These are phyloP conservation scores for Danio jaintianensis DNA, from an alignment of 2,797 vertebrate genomes.

Conservation along the genomic window DNA sequence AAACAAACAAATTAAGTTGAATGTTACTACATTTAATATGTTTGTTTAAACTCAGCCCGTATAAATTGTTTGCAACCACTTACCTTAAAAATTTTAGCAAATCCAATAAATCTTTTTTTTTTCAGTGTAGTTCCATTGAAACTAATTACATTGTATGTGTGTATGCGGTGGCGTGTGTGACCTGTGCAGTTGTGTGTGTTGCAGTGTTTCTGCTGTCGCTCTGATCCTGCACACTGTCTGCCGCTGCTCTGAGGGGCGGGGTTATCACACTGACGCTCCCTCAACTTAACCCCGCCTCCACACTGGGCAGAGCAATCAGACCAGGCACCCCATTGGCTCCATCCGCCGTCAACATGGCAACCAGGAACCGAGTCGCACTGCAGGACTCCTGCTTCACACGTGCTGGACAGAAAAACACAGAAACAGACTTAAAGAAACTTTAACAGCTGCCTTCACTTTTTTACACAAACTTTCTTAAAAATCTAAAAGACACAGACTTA, in stretches of 20 bases:
- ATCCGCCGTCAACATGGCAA: constrained; percentile 78
- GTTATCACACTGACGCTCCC: constrained; percentile 79
- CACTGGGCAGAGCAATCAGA: constrained; percentile 74
- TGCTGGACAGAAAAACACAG: constrained; percentile 69
- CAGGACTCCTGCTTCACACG: constrained; percentile 81
- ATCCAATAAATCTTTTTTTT: no score
- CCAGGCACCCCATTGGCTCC: constrained; percentile 81
- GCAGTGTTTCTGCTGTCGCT: constrained; percentile 75
- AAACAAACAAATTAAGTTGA: no score
- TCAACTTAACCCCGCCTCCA: constrained; percentile 73
- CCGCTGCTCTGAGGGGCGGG: constrained; percentile 80
- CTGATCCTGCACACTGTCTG: constrained; percentile 74
- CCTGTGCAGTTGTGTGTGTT: constrained; percentile 66
- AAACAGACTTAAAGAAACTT: not conserved
- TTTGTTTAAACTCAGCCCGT: no score
- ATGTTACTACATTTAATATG: no score
- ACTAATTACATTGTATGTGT: not conserved
- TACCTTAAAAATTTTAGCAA: no score
- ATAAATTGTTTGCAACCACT: no score
- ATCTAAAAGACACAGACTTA: no score
- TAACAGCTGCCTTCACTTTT: not conserved
- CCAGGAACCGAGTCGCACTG: constrained; percentile 79
- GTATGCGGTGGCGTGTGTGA: not conserved
- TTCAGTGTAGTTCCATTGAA: no score
- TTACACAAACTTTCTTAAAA: no score